Conservation (phyloP, 2,797 vertebrate genomes). For the Lacerta bilineata region DNA sequence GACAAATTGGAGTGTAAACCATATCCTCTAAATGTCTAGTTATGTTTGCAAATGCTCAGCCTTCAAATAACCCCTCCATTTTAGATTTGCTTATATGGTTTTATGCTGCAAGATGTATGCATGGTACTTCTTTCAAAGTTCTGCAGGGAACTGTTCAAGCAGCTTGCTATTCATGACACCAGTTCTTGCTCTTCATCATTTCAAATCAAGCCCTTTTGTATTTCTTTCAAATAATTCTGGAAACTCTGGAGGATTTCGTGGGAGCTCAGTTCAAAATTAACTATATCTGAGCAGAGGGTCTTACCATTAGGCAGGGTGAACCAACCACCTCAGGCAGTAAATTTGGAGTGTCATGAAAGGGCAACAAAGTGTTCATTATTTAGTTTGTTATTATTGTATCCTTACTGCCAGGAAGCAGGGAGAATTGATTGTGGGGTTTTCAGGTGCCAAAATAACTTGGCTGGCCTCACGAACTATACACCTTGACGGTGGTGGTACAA, state of each 20-base stretch:
- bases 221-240: neutral
- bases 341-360: no score
- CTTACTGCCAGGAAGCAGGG: no score
- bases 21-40: neutral
- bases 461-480: no score
- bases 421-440: no score
- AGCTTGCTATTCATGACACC: neutral
- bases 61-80: neutral
- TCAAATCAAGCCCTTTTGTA: neutral
- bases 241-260: accelerated
- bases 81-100: neutral
- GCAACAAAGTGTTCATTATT: no score
- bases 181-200: neutral
- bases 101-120: neutral
- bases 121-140: constrained; percentile 6
- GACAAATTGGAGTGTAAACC: neutral
- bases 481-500: no score
- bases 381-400: no score
- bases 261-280: neutral
- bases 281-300: neutral
- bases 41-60: accelerated
- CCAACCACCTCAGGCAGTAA: no score
- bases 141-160: accelerated
- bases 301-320: no score
- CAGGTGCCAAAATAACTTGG: no score